Evolutionary conservation across 1,140 invertebrate genomes (phyloP).

Genomic region (Adelges cooleyi): DNA sequence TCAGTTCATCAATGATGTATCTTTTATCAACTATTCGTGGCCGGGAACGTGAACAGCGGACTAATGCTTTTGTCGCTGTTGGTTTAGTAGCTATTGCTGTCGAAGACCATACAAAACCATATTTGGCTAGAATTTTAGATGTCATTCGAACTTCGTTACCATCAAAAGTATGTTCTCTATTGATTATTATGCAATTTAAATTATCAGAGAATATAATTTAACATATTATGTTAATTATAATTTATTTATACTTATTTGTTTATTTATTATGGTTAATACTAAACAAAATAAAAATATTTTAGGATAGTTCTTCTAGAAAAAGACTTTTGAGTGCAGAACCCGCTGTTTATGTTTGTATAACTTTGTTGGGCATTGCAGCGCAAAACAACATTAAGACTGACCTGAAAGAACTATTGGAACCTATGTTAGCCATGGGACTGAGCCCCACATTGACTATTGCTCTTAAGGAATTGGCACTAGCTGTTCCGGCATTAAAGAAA

Average conservation of each 20-base stretch:
- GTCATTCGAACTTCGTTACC: slow-evolving; percentile 70
- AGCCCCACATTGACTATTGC: slow-evolving; percentile 83
- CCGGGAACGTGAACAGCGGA: slow-evolving; percentile 63
- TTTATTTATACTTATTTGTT: too few relatives aligned
- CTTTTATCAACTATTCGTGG: slow-evolving; percentile 61
- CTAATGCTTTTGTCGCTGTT: slow-evolving; percentile 76
- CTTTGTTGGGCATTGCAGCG: slow-evolving; percentile 76
- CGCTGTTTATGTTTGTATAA: slow-evolving; percentile 89
- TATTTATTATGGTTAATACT: too few relatives aligned
- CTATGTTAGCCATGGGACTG: slow-evolving; percentile 83
- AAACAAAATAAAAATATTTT: background rate
- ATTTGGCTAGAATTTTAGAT: slow-evolving; percentile 76
- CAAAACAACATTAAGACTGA: slow-evolving; percentile 57
- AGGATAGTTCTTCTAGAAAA: slow-evolving; percentile 57
- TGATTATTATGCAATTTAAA: too few relatives aligned
- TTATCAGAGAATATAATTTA: too few relatives aligned
- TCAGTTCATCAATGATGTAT: slow-evolving; percentile 64
- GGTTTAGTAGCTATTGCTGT: slow-evolving; percentile 87
- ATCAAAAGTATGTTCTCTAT: slow-evolving; percentile 45
- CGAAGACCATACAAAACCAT: slow-evolving; percentile 63
- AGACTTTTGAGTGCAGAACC: slow-evolving; percentile 60
- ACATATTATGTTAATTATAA: too few relatives aligned
- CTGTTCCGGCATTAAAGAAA: slow-evolving; percentile 73
- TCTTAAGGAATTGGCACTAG: slow-evolving; percentile 74
- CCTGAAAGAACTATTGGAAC: slow-evolving; percentile 73